Base-by-base conservation (phyloP, 2,888 invertebrate genomes). In the Nomada hirtipes region DNA sequence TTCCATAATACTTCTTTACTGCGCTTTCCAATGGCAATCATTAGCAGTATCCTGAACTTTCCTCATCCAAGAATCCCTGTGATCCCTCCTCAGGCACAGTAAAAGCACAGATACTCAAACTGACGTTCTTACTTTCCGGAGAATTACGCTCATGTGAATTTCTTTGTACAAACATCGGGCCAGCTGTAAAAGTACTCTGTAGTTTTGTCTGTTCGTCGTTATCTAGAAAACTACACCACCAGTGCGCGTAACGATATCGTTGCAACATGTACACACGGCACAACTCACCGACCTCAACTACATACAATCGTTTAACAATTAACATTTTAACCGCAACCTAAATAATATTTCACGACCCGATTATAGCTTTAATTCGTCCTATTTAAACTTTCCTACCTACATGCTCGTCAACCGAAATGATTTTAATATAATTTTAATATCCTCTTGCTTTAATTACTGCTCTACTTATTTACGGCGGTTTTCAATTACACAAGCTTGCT, bases 61-160 rank as follows among this genome's bases (percentile, higher is more conserved):
- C 18, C 50, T 20, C 42, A 44, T 29, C 15, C 4, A 9, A 11
- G 44, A 52, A 53, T 60, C 47, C 52, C 42, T n/a, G 64, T 65
- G 74, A 75, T 64, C 52, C 44, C 26, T 13, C 57, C 71, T 61
- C 68, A 61, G 55, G 47, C 59, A 55, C 13, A 20, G 57, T 36
- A 60, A 63, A 47, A 29, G 13, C 55, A 20, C 26, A 26, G 42
- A 13, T 23, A 26, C 23, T 52, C 23, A 55, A 61, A 13, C 60
- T n/a, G 20, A 4, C 36, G 78, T 65, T 82, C 76, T 76, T 77
- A 85, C 86, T 92, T 92, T 79, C 90, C 91, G 89, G 90, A 88
- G 91, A 91, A 91, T 92, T 92, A 91, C 89, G 89, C 88, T 87
- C 89, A 90, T 90, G 87, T 81, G 88, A 73, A 82, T 85, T 85